Conservation (phyloP, 2,888 invertebrate genomes). For the Lithophane leautieri region DNA sequence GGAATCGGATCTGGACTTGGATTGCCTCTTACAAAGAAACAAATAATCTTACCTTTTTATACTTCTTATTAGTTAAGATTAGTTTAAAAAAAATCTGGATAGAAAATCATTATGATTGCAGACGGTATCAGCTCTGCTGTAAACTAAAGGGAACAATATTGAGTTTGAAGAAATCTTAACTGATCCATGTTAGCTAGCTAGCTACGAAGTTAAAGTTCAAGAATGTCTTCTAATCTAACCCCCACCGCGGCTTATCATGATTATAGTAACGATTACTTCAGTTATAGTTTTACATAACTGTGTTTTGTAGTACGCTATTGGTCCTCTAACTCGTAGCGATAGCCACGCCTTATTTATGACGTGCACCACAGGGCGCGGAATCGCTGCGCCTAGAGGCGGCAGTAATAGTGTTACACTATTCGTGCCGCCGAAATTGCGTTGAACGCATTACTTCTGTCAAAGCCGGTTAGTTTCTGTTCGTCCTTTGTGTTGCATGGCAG, state of each 20-base stretch:
- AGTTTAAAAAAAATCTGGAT: background rate
- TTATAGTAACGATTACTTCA: background rate
- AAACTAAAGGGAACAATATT: background rate
- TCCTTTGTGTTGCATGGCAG: background rate
- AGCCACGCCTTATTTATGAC: constrained; percentile 2
- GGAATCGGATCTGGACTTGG: too few relatives aligned
- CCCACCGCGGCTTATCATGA: background rate
- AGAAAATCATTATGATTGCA: background rate
- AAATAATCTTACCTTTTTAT: background rate
- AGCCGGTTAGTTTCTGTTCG: background rate
- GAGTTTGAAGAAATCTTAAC: background rate
- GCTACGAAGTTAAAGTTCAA: constrained; percentile 10
- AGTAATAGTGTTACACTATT: too few relatives aligned
- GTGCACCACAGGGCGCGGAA: background rate
- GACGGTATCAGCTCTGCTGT: background rate
- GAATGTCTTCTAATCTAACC: constrained; percentile 6
- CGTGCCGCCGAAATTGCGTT: background rate
- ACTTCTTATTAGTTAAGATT: background rate
- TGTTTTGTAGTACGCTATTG: background rate
- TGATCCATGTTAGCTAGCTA: background rate
- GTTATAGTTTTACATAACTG: background rate
- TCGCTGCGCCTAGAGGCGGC: background rate
- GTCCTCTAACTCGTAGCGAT: background rate
- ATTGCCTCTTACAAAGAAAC: background rate
- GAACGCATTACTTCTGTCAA: background rate